Percentiles rank a stretch among this genome's conserved stretches.
These are phyloP conservation scores for Halocaridina rubra DNA, from an alignment of 2,888 invertebrate genomes.

Conservation along the genomic window DNA sequence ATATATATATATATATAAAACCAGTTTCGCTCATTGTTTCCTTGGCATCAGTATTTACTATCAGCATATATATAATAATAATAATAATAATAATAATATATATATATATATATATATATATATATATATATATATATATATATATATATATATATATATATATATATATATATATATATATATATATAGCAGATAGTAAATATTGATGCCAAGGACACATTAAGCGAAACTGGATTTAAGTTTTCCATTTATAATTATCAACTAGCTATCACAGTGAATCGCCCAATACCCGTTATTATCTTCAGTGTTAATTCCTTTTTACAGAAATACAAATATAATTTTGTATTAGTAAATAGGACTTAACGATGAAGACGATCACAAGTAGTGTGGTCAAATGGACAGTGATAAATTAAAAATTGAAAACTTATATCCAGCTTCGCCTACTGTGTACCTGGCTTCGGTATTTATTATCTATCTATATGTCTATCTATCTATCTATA, in stretches of 20 bases:
- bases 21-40: not conserved
- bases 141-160: not conserved
- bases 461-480: not conserved
- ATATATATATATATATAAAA: not conserved
- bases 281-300: too few species aligned
- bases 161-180: not conserved
- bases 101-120: slow-evolving; percentile 14
- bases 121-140: not conserved
- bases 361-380: too few species aligned
- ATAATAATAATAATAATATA: not conserved
- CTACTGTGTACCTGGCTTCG: too few species aligned
- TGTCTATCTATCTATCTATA: not conserved
- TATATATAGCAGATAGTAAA: not conserved
- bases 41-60: not conserved
- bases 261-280: too few species aligned
- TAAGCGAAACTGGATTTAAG: too few species aligned
- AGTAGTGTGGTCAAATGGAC: too few species aligned
- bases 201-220: not conserved
- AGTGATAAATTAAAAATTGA: too few species aligned
- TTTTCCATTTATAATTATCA: too few species aligned
- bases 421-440: too few species aligned
- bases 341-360: too few species aligned
- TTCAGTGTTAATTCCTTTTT: too few species aligned
- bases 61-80: not conserved
- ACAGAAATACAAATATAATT: too few species aligned